These are phyloP conservation scores for Hystrix brachyura DNA, from an alignment of 2,113 vertebrate genomes.

Conservation along the genomic window DNA sequence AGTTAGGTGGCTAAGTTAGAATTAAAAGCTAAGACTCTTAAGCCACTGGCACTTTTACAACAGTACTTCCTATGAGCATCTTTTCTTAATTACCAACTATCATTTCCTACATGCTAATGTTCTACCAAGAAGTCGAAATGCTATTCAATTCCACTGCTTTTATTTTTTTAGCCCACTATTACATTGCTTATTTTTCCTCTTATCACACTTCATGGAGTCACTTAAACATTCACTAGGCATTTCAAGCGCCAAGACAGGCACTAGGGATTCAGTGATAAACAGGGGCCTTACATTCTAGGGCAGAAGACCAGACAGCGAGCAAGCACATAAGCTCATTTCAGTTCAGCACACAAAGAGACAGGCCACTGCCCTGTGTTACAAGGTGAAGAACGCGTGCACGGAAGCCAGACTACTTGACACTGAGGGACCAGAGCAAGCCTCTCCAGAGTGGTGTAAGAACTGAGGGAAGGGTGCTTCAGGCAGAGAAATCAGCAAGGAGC, in stretches of 20 bases:
- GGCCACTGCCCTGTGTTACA: not conserved
- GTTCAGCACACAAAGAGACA: not conserved
- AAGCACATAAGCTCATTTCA: not conserved
- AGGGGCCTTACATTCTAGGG: not conserved
- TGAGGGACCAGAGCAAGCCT: not conserved
- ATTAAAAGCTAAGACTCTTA: constrained; percentile 26
- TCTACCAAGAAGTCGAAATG: not conserved
- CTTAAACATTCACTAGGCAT: constrained; percentile 50
- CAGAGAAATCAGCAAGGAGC: not conserved
- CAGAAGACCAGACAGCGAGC: not conserved
- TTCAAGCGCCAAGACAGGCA: not conserved
- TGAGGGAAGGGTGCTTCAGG: not conserved
- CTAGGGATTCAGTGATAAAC: not conserved
- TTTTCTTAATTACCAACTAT: not conserved
- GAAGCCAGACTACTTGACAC: not conserved
- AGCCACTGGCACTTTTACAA: not conserved
- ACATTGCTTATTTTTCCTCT: constrained; percentile 18
- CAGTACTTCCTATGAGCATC: not conserved
- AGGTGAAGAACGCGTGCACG: not conserved
- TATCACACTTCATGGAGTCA: not conserved
- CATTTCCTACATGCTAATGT: constrained; percentile 36
- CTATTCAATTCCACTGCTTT: constrained; percentile 20
- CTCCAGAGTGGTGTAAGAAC: not conserved
- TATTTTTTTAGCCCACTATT: constrained; percentile 45
- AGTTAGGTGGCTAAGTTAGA: not conserved